These are phyloP conservation scores for Lonchura striata DNA, from an alignment of 2,113 vertebrate genomes.

Conservation along the genomic window DNA sequence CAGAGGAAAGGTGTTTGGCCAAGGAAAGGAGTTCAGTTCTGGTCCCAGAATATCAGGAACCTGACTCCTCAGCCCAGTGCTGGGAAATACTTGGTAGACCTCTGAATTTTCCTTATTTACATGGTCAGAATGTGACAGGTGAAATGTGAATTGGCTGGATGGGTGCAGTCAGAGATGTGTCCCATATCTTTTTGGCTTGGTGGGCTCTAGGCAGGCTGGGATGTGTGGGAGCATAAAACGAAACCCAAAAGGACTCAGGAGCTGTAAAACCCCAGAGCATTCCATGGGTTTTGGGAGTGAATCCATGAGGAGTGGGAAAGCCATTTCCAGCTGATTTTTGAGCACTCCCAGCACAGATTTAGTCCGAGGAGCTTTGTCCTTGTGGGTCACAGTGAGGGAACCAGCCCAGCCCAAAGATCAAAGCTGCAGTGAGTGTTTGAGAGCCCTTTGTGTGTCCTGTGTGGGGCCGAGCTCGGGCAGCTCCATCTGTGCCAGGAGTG, in stretches of 20 bases:
- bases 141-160: not conserved
- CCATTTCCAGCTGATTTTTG: not conserved
- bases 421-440: not conserved
- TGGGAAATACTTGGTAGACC: not conserved
- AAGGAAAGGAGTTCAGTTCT: not conserved
- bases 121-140: not conserved
- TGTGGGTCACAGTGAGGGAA: not conserved
- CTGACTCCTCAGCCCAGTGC: not conserved
- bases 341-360: not conserved
- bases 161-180: not conserved
- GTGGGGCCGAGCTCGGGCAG: not conserved
- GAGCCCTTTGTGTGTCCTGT: not conserved
- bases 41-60: not conserved
- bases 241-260: not conserved
- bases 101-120: not conserved
- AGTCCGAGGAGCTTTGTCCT: not conserved
- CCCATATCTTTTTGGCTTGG: not conserved
- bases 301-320: not conserved
- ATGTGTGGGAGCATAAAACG: not conserved
- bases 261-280: not conserved
- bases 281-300: rapidly evolving
- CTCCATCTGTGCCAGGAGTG: not conserved
- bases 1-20: not conserved
- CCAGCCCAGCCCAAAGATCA: not conserved
- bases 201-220: not conserved